Percentiles rank a stretch among this genome's conserved stretches.
phyloP scores from a whole-genome alignment of 2,797 vertebrate species.

The Phalanger gymnotis region DNA sequence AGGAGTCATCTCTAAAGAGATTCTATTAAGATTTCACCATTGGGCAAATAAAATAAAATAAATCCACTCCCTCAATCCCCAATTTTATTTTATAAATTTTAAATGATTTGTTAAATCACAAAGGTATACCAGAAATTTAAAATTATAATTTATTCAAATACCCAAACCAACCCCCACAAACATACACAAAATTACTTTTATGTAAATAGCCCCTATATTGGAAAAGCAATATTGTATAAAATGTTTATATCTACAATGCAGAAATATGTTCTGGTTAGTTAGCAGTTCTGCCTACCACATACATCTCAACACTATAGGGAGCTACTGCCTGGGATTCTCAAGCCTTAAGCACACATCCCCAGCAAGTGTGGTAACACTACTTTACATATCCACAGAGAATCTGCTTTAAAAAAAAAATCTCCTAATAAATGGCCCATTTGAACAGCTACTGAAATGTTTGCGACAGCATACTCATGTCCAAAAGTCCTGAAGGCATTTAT shows the following conservation, averaged over 20 bases:
- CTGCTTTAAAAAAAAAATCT: constrained; percentile 56
- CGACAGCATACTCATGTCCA: constrained; percentile 38
- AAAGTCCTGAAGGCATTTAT: constrained; percentile 26
- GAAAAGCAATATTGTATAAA: constrained; percentile 63
- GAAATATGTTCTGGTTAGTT: constrained; percentile 66
- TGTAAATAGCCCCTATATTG: constrained; percentile 81
- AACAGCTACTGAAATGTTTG: constrained; percentile 64
- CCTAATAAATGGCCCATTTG: constrained; percentile 56
- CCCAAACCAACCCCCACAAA: constrained; percentile 74
- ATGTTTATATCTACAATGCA: constrained; percentile 74
- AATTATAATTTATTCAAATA: constrained; percentile 76
- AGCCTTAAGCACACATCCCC: constrained; percentile 73
- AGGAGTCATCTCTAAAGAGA: background rate
- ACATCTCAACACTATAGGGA: constrained; percentile 67
- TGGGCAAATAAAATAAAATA: constrained; percentile 27
- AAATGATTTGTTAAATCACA: constrained; percentile 79
- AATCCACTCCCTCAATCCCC: constrained; percentile 46
- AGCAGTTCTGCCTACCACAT: constrained; percentile 60
- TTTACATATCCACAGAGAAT: constrained; percentile 78
- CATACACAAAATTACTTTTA: constrained; percentile 69
- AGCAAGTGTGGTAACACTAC: constrained; percentile 57
- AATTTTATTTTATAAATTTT: constrained; percentile 62
- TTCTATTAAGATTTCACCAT: constrained; percentile 4
- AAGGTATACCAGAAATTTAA: constrained; percentile 76
- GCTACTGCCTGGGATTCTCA: constrained; percentile 66